Percentiles rank a stretch among this genome's conserved stretches.
These are phyloP conservation scores for Psilanteris sp. DNA, from an alignment of 1,140 invertebrate species.

Conservation along the genomic window DNA sequence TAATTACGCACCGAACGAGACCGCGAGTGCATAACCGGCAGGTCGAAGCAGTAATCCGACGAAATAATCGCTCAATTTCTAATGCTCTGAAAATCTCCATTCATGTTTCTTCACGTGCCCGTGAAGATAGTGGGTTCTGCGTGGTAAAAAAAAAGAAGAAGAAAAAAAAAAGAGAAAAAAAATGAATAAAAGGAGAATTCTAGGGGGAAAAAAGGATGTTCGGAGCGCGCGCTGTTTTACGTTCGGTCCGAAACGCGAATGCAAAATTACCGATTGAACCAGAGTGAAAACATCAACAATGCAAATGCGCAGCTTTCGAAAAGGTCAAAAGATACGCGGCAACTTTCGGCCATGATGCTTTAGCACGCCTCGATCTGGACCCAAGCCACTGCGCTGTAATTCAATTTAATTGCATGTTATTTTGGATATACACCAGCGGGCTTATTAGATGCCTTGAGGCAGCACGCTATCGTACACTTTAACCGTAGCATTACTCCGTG, in stretches of 20 bases:
- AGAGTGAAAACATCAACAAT: constrained; percentile 40
- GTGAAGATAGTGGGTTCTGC: too few relatives aligned
- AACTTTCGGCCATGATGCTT: constrained; percentile 59
- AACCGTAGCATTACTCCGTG: constrained; percentile 51
- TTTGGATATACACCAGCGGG: constrained; percentile 67
- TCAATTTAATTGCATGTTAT: constrained; percentile 77
- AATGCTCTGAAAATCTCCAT: too few relatives aligned
- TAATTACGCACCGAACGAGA: too few relatives aligned
- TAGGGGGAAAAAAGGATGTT: too few relatives aligned
- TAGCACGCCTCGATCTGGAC: constrained; percentile 53
- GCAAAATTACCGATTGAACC: constrained; percentile 19
- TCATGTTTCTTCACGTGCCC: too few relatives aligned
- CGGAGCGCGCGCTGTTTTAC: too few relatives aligned
- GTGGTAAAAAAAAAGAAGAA: too few relatives aligned
- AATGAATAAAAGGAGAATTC: too few relatives aligned
- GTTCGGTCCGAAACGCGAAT: constrained; percentile 3
- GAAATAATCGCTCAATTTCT: too few relatives aligned
- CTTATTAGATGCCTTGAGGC: constrained; percentile 73
- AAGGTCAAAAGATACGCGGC: constrained; percentile 55
- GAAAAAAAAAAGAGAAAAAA: too few relatives aligned
- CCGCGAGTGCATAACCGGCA: too few relatives aligned
- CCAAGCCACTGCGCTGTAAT: constrained; percentile 67
- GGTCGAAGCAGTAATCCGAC: too few relatives aligned
- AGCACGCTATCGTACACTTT: constrained; percentile 66
- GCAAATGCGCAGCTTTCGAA: constrained; percentile 43